These are phyloP conservation scores for Leptodirus hochenwartii DNA, from an alignment of 2,888 invertebrate species.

Conservation along the genomic window DNA sequence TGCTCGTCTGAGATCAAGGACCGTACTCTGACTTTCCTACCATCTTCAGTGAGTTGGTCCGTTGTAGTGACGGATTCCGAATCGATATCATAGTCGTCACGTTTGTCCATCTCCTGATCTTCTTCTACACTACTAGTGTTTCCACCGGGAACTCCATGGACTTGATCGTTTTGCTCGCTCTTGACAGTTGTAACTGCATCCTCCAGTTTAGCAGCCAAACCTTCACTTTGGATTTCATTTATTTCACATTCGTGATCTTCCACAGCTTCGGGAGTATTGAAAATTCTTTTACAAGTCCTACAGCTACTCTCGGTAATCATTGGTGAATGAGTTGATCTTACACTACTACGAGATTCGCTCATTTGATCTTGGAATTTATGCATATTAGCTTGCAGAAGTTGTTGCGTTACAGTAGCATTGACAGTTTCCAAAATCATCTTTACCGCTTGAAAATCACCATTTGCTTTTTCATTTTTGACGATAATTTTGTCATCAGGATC, in stretches of 20 bases:
- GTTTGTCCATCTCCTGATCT: slow-evolving; percentile 29
- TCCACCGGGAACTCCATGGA: slow-evolving; percentile 27
- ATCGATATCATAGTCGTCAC: slow-evolving; percentile 34
- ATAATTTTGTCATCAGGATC: slow-evolving; percentile 21
- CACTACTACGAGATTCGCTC: slow-evolving; percentile 27
- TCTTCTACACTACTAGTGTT: slow-evolving; percentile 41
- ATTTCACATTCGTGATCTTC: slow-evolving; percentile 55
- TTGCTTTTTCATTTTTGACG: slow-evolving; percentile 16
- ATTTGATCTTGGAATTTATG: slow-evolving; percentile 43
- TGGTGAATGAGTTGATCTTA: slow-evolving; percentile 20
- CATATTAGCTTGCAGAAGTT: slow-evolving; percentile 49
- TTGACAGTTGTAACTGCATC: slow-evolving; percentile 31
- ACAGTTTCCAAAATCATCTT: slow-evolving; percentile 58
- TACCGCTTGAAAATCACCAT: slow-evolving; percentile 41
- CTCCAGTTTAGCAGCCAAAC: slow-evolving; percentile 59
- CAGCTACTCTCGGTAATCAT: slow-evolving; percentile 30
- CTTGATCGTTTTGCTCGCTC: background rate
- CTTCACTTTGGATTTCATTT: slow-evolving; percentile 42
- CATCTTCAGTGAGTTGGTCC: slow-evolving; percentile 30
- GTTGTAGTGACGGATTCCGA: slow-evolving; percentile 32
- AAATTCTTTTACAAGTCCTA: slow-evolving; percentile 37
- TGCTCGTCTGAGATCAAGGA: slow-evolving; percentile 92
- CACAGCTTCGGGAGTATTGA: slow-evolving; percentile 38
- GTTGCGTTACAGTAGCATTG: slow-evolving; percentile 55
- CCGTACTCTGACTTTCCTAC: slow-evolving; percentile 74